Conservation (phyloP, 2,113 vertebrate species). For the Oreotrochilus melanogaster region DNA sequence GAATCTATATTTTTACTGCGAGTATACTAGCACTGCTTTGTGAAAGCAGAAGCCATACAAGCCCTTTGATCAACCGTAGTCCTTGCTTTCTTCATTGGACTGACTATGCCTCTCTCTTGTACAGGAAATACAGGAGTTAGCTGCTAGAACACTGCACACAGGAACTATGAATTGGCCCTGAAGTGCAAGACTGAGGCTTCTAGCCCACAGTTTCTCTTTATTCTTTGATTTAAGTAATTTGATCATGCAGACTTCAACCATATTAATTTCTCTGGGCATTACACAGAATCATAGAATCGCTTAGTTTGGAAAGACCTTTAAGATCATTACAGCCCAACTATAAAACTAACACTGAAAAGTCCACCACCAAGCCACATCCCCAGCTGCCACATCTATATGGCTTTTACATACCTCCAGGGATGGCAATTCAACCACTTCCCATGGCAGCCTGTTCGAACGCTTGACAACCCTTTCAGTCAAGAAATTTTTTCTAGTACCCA, state of each 20-base stretch:
- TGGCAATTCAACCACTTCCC: not conserved
- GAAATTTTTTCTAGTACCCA: not conserved
- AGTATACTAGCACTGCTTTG: not conserved
- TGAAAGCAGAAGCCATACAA: not conserved
- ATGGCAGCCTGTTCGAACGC: not conserved
- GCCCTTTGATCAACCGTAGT: not conserved
- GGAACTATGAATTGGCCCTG: not conserved
- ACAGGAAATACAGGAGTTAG: not conserved
- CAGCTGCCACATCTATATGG: accelerated
- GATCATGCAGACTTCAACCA: not conserved
- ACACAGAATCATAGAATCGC: not conserved
- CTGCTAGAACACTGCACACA: not conserved
- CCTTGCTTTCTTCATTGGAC: not conserved
- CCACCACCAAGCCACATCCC: not conserved
- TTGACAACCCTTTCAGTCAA: not conserved
- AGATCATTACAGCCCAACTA: not conserved
- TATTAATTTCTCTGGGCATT: not conserved
- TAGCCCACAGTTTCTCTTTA: not conserved
- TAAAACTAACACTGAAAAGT: not conserved
- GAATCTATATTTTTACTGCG: not conserved
- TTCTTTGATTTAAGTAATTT: not conserved
- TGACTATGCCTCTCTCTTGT: not conserved
- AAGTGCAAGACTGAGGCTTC: not conserved
- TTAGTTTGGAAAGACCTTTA: not conserved
- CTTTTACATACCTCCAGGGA: not conserved